Evolutionary conservation across 2,888 invertebrate species (phyloP), one percentile per base, ranked within the genome.

Genomic region (Parascotia fuliginaria): DNA sequence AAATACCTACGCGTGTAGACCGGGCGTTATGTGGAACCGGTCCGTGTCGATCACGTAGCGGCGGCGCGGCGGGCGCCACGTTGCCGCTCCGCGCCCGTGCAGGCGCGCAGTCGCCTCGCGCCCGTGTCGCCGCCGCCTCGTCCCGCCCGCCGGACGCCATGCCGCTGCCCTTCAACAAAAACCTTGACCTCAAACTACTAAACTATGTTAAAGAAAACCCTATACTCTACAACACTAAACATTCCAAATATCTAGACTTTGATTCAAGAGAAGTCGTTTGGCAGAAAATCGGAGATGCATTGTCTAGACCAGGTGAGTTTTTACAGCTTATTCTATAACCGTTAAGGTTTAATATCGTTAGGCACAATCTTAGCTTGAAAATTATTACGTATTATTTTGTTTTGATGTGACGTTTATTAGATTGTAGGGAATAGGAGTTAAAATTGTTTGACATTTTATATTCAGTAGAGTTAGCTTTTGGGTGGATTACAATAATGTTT

Each of bases 251-350:
- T 50, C 50, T 83, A 44, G 84, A 88, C 42, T 79, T 75, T 6
- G 85, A 90, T 43, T 67, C 79, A 0, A 75, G 87, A 24, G 89
- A 89, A 65, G 85, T 87, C 0, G 69, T 83, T 22, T 91, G 91
- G 91, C 87, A 87, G 64, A 86, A 84, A 59, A 91, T 91, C 16
- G 89, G 88, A 5, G 89, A 89, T 37, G 54, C 67, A 0, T 50
- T 91, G 15, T 76, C 75, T 43, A 77, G 84, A 40, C 86, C 90
- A 24, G 84, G 89, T 89, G 59, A 83, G 83, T 81, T 60, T 34
- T 33, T 9, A 32, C 6, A 31, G 28, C 11, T 34, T 49, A 49
- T 32, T 2, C 0, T 0, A 2, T 12, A 7, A 9, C 0, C 0
- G 0, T 27, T 40, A 50, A 16, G 31, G 14, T 9, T 19, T 12